Percentiles rank a stretch among this genome's conserved stretches.
phyloP scores from a whole-genome alignment of 2,113 vertebrate species.

The Noctilio leporinus region DNA sequence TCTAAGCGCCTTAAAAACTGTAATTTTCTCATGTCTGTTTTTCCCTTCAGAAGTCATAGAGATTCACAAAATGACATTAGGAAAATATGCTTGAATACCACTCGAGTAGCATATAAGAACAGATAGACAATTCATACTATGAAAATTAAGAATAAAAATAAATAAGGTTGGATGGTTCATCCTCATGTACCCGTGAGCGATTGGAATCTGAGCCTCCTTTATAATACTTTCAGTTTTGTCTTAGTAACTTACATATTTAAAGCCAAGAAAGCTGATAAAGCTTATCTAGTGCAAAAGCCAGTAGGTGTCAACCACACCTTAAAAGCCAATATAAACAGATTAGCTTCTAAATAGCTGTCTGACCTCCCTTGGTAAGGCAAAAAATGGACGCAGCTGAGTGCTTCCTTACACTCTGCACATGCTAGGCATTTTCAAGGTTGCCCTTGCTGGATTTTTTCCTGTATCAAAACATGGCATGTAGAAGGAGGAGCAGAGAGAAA shows the following conservation, averaged over 20 bases:
- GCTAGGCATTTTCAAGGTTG: neutral
- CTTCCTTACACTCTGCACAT: neutral
- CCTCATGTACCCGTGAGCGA: neutral
- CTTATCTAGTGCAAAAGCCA: neutral
- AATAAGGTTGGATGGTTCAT: neutral
- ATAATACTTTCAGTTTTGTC: neutral
- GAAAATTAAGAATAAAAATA: conserved; percentile 26
- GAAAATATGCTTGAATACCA: neutral
- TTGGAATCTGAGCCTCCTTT: neutral
- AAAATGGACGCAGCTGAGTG: neutral
- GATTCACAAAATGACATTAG: neutral
- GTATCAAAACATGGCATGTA: neutral
- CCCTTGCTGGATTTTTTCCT: neutral
- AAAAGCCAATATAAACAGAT: neutral
- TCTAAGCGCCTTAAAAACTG: neutral
- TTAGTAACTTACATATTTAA: neutral
- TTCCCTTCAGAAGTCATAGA: neutral
- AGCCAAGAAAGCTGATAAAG: neutral
- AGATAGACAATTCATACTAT: neutral
- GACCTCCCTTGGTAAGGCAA: neutral
- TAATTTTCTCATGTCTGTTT: neutral
- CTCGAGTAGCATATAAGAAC: neutral
- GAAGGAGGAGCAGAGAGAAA: neutral
- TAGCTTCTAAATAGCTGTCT: neutral
- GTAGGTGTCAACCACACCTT: neutral